Percentiles rank a stretch among this genome's conserved stretches.
phyloP scores from a whole-genome alignment of 1,140 invertebrate genomes.

The Drosophila parabipectinata region DNA sequence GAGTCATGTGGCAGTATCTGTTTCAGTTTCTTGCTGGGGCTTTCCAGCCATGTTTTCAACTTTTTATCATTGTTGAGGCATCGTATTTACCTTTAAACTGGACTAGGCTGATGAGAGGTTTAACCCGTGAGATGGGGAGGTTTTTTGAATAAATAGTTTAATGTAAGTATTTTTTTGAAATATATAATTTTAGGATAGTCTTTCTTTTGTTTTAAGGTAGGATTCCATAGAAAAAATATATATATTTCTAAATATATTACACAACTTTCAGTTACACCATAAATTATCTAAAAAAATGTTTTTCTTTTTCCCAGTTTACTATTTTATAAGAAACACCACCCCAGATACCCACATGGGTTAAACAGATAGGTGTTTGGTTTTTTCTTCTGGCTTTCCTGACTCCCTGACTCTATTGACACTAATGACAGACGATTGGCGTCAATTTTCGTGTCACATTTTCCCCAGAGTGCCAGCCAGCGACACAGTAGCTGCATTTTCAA shows the following conservation, averaged over 20 bases:
- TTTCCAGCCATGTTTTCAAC: conserved; percentile 21
- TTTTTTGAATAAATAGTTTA: background rate
- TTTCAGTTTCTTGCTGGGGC: background rate
- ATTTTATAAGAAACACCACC: conserved; percentile 7
- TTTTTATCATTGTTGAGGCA: conserved; percentile 39
- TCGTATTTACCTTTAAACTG: conserved; percentile 61
- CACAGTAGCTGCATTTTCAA: conserved; percentile 84
- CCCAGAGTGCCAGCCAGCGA: conserved; percentile 15
- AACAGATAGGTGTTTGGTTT: conserved; percentile 26
- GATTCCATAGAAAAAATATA: background rate
- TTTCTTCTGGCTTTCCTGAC: background rate
- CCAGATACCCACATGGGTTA: conserved; percentile 29
- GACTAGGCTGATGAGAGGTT: conserved; percentile 32
- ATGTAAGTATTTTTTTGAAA: background rate
- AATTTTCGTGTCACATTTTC: conserved; percentile 71
- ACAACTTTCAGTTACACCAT: background rate
- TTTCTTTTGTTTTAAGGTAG: too few relatives aligned
- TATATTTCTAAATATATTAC: background rate
- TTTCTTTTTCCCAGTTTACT: background rate
- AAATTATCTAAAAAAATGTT: background rate
- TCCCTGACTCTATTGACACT: conserved; percentile 68
- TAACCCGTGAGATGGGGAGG: conserved; percentile 5
- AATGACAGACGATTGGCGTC: conserved; percentile 80
- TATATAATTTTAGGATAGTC: background rate
- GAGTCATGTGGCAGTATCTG: conserved; percentile 11